A percentile compares a stretch with the other conserved stretches of the same genome.
Evolutionary conservation across 2,797 vertebrate genomes (phyloP).

Genomic region (Eulemur coronatus): DNA sequence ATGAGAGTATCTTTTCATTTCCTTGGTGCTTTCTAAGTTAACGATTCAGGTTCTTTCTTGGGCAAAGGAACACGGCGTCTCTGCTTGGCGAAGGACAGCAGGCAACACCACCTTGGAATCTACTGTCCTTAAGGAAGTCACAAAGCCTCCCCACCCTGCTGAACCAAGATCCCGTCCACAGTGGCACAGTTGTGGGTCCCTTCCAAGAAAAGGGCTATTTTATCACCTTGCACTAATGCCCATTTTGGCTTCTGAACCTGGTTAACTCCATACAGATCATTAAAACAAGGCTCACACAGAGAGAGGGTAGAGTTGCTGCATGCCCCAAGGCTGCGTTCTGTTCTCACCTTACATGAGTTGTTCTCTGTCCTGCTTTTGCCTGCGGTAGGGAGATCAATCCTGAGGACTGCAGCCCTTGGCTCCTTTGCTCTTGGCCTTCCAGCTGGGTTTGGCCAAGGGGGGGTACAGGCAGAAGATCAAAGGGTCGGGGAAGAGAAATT

Average conservation of each 20-base stretch:
- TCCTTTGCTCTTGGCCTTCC: background rate
- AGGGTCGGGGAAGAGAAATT: background rate
- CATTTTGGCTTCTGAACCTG: background rate
- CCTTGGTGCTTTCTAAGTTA: conserved; percentile 5
- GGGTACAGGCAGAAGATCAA: background rate
- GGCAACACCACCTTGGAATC: background rate
- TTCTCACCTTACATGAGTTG: too few relatives aligned
- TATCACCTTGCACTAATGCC: background rate
- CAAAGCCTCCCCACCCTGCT: fast-evolving
- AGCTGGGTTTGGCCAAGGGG: background rate
- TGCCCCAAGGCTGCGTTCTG: background rate
- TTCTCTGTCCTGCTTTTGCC: background rate
- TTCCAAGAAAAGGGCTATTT: background rate
- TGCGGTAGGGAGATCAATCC: fast-evolving
- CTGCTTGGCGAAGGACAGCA: background rate
- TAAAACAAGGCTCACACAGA: too few relatives aligned
- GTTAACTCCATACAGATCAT: fast-evolving
- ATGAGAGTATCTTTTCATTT: background rate
- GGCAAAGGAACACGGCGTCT: background rate
- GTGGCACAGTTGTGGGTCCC: background rate
- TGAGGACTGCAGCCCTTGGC: fast-evolving
- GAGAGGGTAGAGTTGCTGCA: fast-evolving
- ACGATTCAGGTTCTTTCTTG: conserved; percentile 7
- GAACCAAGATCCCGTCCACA: background rate
- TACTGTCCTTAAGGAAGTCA: background rate